These are phyloP conservation scores for Itoplectis maculator DNA, from an alignment of 2,888 invertebrate species.

Conservation along the genomic window DNA sequence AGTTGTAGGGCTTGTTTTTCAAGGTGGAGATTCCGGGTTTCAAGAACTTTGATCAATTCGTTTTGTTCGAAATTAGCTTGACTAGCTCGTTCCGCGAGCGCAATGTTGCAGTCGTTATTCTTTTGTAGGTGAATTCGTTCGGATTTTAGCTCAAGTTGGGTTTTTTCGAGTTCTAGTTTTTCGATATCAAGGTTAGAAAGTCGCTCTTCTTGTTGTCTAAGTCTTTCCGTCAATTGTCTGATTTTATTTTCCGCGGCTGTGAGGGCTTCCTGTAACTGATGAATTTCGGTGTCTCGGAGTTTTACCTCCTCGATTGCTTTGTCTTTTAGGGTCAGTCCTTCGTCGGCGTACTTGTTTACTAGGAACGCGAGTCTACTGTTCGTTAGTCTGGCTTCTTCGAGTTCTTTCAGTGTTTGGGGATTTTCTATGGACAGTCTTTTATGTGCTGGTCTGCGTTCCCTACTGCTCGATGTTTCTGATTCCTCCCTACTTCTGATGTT, in stretches of 20 bases:
- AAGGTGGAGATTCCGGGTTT: conserved; percentile 34
- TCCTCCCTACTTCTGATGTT: not conserved
- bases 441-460: conserved; percentile 26
- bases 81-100: conserved; percentile 11
- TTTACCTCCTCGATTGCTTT: conserved; percentile 48
- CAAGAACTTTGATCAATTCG: conserved; percentile 22
- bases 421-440: conserved; percentile 41
- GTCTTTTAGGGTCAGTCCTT: conserved; percentile 48
- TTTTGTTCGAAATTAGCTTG: conserved; percentile 20
- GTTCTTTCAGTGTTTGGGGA: conserved; percentile 27
- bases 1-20: not conserved
- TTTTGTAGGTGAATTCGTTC: not conserved
- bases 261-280: conserved; percentile 26
- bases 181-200: conserved; percentile 1
- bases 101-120: conserved; percentile 3
- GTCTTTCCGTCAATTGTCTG: conserved; percentile 9
- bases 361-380: conserved; percentile 29
- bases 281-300: conserved; percentile 39
- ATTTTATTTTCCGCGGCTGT: conserved; percentile 5
- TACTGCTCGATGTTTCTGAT: conserved; percentile 37
- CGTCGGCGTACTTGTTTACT: conserved; percentile 14
- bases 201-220: conserved; percentile 17
- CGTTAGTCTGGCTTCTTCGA: conserved; percentile 31
- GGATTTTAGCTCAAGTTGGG: too few relatives aligned
- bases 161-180: conserved; percentile 34